These are phyloP conservation scores for Lasioglossum figueresi DNA, from an alignment of 2,888 invertebrate species.

Conservation along the genomic window DNA sequence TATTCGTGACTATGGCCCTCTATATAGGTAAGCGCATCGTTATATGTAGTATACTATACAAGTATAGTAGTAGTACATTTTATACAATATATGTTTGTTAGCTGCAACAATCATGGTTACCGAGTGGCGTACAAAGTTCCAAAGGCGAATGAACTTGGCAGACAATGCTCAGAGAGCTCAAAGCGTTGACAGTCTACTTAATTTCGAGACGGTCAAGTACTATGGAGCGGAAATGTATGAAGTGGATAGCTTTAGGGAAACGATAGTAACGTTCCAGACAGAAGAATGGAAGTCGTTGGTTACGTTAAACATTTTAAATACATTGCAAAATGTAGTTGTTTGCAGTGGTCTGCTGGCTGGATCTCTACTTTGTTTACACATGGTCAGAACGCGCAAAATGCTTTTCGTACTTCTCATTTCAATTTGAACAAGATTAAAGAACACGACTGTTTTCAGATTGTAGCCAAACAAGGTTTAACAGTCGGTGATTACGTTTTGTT, in stretches of 20 bases:
- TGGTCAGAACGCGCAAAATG: constrained; percentile 86
- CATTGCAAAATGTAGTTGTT: constrained; percentile 95
- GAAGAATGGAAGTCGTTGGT: constrained; percentile 96
- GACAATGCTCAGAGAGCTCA: constrained; percentile 96
- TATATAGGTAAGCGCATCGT: constrained; percentile 91
- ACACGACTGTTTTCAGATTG: constrained; percentile 78
- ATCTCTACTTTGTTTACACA: constrained; percentile 94
- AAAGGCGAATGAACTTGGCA: constrained; percentile 96
- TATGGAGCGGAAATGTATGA: constrained; percentile 98
- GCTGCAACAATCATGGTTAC: constrained; percentile 95
- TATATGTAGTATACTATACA: neutral
- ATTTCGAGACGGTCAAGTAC: constrained; percentile 99
- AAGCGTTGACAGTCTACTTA: constrained; percentile 97
- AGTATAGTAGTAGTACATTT: neutral
- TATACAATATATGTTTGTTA: constrained; percentile 81
- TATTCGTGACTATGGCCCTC: constrained; percentile 95
- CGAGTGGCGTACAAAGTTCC: constrained; percentile 98
- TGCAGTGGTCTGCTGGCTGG: constrained; percentile 94
- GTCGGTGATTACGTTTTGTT: constrained; percentile 99
- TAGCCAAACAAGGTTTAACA: constrained; percentile 88
- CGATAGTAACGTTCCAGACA: constrained; percentile 94
- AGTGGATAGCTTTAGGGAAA: constrained; percentile 92
- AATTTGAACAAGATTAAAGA: constrained; percentile 11
- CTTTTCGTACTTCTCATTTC: neutral
- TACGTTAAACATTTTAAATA: constrained; percentile 95